Evolutionary conservation across 1,140 invertebrate genomes (phyloP).

Genomic region (Diorhabda elongata): DNA sequence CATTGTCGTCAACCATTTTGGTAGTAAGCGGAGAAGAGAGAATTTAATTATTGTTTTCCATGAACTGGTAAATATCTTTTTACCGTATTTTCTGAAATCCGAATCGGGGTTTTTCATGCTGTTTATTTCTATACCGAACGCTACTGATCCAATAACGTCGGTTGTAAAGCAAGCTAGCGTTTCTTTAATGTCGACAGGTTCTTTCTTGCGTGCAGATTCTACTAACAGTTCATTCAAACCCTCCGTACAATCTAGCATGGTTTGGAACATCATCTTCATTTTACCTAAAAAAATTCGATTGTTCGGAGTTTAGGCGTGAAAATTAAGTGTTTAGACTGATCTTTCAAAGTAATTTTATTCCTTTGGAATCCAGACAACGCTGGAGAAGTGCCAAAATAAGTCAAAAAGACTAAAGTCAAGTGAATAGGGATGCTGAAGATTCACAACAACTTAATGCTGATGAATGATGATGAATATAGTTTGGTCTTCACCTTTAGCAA

Average conservation of each 20-base stretch:
- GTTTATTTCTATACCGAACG: conserved; percentile 42
- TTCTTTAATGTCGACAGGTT: conserved; percentile 38
- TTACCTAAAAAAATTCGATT: conserved; percentile 42
- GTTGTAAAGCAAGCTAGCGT: conserved; percentile 37
- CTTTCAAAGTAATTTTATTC: no score
- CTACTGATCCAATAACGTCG: conserved; percentile 41
- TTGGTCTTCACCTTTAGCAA: no score
- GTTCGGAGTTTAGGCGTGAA: no score
- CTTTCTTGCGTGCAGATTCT: conserved; percentile 11
- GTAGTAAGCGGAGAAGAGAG: neutral
- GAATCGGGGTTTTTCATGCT: conserved; percentile 42
- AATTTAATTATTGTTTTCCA: neutral
- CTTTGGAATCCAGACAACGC: no score
- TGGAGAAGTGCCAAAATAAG: no score
- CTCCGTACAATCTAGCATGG: conserved; percentile 46
- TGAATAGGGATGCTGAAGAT: no score
- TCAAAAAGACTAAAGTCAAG: no score
- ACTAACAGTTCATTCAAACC: conserved; percentile 43
- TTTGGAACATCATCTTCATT: conserved; percentile 54
- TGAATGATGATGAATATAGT: no score
- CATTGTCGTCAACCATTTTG: neutral
- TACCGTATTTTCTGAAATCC: conserved; percentile 39
- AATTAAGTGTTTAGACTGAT: no score
- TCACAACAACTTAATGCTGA: no score
- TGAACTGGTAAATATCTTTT: neutral